Evolutionary conservation across 1,140 invertebrate genomes (phyloP).

Genomic region (Hypsibius dujardini): DNA sequence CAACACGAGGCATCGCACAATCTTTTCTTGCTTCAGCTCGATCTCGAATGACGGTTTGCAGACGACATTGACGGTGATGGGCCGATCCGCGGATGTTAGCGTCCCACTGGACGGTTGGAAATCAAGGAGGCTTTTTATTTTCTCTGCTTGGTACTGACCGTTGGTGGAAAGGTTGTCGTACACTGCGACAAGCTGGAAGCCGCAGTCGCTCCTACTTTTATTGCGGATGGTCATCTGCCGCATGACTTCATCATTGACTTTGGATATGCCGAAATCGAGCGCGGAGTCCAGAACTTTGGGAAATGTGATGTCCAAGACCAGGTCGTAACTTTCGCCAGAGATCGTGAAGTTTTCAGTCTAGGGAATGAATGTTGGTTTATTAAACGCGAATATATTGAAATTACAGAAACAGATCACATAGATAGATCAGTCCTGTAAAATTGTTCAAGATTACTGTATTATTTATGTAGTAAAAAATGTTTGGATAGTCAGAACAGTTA

Average conservation of each 20-base stretch:
- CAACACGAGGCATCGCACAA: background rate
- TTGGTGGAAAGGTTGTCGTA: background rate
- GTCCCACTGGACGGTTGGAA: constrained; percentile 8
- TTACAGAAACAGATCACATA: no score
- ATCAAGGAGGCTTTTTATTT: background rate
- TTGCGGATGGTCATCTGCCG: constrained; percentile 9
- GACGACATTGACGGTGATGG: background rate
- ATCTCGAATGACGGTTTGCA: background rate
- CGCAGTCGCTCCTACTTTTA: background rate
- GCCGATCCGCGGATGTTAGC: background rate
- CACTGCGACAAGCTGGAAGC: background rate
- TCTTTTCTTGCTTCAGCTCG: constrained; percentile 6
- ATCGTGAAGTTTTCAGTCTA: background rate
- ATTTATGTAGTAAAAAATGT: no score
- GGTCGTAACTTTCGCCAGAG: constrained; percentile 12
- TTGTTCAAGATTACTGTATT: no score
- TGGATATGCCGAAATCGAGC: background rate
- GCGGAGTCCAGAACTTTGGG: background rate
- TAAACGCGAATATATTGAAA: no score
- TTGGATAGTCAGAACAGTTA: no score
- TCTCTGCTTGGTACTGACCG: background rate
- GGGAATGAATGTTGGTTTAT: background rate
- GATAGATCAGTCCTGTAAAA: no score
- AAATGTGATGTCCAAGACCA: constrained; percentile 2
- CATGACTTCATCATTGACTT: background rate